phyloP scores from a whole-genome alignment of 2,113 vertebrate species.

The Nannobrachium achirus region DNA sequence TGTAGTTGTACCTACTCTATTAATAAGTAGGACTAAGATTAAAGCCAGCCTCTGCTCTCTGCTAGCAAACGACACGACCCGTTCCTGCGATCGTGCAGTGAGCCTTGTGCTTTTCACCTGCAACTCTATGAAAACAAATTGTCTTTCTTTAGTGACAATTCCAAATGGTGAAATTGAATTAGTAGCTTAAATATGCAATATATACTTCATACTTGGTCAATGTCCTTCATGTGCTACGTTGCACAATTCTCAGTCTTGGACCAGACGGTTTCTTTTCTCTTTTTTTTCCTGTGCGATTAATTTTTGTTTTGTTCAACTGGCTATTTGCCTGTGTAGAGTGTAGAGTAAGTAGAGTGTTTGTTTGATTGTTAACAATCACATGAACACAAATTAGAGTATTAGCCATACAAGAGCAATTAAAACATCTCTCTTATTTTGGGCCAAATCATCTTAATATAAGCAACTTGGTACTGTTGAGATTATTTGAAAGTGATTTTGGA shows the following conservation, averaged over 20 bases:
- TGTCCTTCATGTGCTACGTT: constrained; percentile 19
- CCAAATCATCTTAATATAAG: background rate
- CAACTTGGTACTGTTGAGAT: background rate
- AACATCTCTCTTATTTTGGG: background rate
- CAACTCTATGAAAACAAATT: constrained; percentile 5
- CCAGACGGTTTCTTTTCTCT: too few species aligned
- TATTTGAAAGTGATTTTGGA: background rate
- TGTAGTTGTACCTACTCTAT: background rate
- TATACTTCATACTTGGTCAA: background rate
- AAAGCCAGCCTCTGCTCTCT: background rate
- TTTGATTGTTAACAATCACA: background rate
- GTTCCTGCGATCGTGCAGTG: constrained; percentile 2
- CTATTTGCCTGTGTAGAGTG: background rate
- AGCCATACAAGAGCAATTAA: background rate
- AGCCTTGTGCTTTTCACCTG: constrained; percentile 31
- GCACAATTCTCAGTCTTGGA: background rate
- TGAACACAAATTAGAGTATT: background rate
- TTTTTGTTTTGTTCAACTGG: background rate
- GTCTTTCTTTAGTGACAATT: background rate
- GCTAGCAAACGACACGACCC: constrained; percentile 1
- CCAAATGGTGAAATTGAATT: constrained; percentile 9
- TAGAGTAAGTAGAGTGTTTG: background rate
- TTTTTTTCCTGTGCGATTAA: background rate
- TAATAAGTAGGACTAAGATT: constrained; percentile 1
- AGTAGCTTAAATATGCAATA: background rate